These are phyloP conservation scores for Diplosoma virens DNA, from an alignment of 23 tunicate genomes.

Conservation along the genomic window DNA sequence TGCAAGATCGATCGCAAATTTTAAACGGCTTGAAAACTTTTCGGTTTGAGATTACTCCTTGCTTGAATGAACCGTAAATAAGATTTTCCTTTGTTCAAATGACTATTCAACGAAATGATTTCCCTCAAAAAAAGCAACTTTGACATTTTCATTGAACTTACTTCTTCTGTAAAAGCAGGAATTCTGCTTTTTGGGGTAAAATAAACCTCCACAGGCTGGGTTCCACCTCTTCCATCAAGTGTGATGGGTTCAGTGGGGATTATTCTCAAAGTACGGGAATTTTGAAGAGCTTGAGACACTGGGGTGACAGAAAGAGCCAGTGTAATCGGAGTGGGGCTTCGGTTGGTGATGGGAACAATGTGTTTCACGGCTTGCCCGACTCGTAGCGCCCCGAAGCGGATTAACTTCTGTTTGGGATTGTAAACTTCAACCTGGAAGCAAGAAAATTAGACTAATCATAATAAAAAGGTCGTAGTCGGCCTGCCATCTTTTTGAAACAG, in stretches of 20 bases:
- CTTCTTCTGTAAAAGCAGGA: constrained; percentile 85
- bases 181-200: constrained; percentile 84
- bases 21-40: neutral
- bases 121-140: too few species aligned
- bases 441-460: too few species aligned
- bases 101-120: too few species aligned
- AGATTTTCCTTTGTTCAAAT: too few species aligned
- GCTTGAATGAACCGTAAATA: too few species aligned
- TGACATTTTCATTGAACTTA: too few species aligned
- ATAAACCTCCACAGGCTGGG: constrained; percentile 56
- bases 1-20: neutral
- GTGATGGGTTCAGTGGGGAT: constrained; percentile 66
- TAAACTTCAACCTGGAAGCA: constrained; percentile 69
- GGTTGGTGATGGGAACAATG: constrained; percentile 83
- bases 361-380: constrained; percentile 79
- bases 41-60: neutral
- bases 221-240: constrained; percentile 62
- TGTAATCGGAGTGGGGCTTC: constrained; percentile 65
- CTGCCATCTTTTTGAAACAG: too few species aligned
- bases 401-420: constrained; percentile 64
- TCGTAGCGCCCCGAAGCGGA: constrained; percentile 80
- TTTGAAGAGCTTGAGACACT: constrained; percentile 59
- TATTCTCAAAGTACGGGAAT: constrained; percentile 53
- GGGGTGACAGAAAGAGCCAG: constrained; percentile 71
- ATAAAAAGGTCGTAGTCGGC: too few species aligned